A percentile compares a stretch with the other conserved stretches of the same genome.
Conservation (phyloP, 2,797 vertebrate genomes). For the Ptychobarbus kaznakovi region DNA sequence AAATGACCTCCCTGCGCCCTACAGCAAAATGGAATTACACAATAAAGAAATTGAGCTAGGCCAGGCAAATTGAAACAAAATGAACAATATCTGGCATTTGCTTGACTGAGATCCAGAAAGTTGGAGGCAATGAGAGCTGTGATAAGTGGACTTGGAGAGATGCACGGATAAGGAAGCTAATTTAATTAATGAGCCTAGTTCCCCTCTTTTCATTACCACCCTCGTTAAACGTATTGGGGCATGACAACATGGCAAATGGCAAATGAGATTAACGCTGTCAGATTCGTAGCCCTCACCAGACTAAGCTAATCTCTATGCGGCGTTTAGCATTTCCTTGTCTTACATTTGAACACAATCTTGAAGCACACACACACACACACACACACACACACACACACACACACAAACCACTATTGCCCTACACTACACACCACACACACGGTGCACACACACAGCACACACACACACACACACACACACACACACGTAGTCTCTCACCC, state of each 20-base stretch:
- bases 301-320: slow-evolving; percentile 68
- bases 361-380: slow-evolving; percentile 31
- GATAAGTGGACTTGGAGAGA: slow-evolving; percentile 70
- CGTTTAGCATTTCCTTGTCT: slow-evolving; percentile 60
- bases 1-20: slow-evolving; percentile 59
- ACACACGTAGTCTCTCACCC: slow-evolving; percentile 10
- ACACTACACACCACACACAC: too few relatives aligned
- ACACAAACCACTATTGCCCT: too few relatives aligned
- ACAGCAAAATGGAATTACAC: slow-evolving; percentile 63
- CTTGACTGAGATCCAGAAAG: slow-evolving; percentile 59
- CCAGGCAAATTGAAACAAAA: slow-evolving; percentile 58
- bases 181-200: slow-evolving; percentile 79
- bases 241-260: slow-evolving; percentile 68
- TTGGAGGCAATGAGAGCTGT: slow-evolving; percentile 61
- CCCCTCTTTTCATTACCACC: slow-evolving; percentile 76
- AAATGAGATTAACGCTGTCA: slow-evolving; percentile 74
- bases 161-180: slow-evolving; percentile 75
- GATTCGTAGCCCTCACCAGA: slow-evolving; percentile 69
- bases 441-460: too few relatives aligned
- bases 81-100: slow-evolving; percentile 63
- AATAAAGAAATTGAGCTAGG: slow-evolving; percentile 59
- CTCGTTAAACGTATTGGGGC: slow-evolving; percentile 75
- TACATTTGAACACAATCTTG: slow-evolving; percentile 13
- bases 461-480: slow-evolving; percentile 34
- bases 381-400: slow-evolving; percentile 6